Conservation (phyloP, 2,888 invertebrate genomes). For the Nephrotoma flavescens region DNA sequence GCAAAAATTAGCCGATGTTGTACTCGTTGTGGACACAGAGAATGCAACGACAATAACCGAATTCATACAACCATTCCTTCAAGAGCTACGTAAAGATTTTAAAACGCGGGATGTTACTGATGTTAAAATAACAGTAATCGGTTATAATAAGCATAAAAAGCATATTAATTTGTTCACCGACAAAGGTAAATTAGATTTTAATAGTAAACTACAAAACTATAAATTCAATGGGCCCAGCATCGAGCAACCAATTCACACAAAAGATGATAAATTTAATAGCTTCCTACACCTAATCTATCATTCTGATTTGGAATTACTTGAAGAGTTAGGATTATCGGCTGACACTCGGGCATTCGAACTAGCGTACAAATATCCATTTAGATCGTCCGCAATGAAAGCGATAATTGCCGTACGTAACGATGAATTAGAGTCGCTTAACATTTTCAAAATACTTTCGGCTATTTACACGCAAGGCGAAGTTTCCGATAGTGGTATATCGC, state of each 20-base stretch:
- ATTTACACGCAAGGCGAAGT: constrained; percentile 33
- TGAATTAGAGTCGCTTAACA: constrained; percentile 39
- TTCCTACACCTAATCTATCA: constrained; percentile 21
- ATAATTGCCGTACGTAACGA: constrained; percentile 50
- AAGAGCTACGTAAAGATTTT: constrained; percentile 22
- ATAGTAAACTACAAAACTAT: constrained; percentile 31
- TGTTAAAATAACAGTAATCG: constrained; percentile 40
- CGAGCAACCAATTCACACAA: constrained; percentile 13
- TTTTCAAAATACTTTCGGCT: constrained; percentile 34
- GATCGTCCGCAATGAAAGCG: constrained; percentile 60
- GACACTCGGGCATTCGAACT: constrained; percentile 47
- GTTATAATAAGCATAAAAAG: constrained; percentile 38
- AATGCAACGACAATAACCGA: constrained; percentile 21
- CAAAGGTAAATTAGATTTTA: constrained; percentile 35
- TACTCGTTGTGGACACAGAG: constrained; percentile 56
- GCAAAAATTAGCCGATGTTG: constrained; percentile 62
- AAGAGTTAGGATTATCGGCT: constrained; percentile 32
- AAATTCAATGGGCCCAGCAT: constrained; percentile 25
- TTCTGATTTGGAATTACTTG: constrained; percentile 15
- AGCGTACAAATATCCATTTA: constrained; percentile 53
- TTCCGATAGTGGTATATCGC: constrained; percentile 35
- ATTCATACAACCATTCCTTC: constrained; percentile 22
- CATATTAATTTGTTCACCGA: constrained; percentile 43
- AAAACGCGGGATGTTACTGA: constrained; percentile 34
- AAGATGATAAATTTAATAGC: constrained; percentile 14